Percentiles rank a stretch among this genome's conserved stretches.
phyloP scores from a whole-genome alignment of 2,113 vertebrate species.

The Cygnus buccinator region DNA sequence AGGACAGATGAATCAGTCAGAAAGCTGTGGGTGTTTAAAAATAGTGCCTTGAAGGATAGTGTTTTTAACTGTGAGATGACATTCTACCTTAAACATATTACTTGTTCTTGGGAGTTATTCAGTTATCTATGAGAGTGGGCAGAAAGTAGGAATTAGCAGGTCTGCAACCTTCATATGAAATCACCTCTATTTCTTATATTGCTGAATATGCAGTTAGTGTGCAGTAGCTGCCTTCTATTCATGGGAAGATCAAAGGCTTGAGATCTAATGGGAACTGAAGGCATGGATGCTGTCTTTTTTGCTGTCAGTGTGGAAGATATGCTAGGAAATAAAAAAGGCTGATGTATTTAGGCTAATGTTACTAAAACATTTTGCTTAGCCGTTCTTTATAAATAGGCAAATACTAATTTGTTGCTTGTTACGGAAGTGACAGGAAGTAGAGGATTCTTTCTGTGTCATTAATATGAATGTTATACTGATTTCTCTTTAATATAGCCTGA shows the following conservation, averaged over 20 bases:
- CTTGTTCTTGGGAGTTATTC: not conserved
- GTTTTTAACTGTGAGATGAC: not conserved
- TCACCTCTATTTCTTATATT: not conserved
- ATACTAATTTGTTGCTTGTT: not conserved
- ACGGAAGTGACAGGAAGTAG: not conserved
- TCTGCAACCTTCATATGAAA: not conserved
- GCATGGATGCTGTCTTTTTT: not conserved
- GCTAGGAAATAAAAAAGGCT: not conserved
- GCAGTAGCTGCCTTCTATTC: not conserved
- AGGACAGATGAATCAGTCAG: not conserved
- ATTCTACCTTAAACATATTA: not conserved
- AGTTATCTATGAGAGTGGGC: not conserved
- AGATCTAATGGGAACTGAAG: not conserved
- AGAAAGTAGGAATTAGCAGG: not conserved
- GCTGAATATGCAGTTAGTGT: not conserved
- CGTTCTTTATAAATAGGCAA: not conserved
- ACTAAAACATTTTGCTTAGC: not conserved
- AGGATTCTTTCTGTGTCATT: not conserved
- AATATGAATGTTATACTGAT: not conserved
- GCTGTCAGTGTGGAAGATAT: not conserved
- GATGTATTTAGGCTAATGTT: not conserved
- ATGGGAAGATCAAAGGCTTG: not conserved
- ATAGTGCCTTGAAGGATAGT: not conserved
- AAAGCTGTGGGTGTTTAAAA: not conserved
- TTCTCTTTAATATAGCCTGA: slow-evolving; percentile 70